phyloP scores from a whole-genome alignment of 2,797 vertebrate genomes.

The Paramormyrops hopkinsi region DNA sequence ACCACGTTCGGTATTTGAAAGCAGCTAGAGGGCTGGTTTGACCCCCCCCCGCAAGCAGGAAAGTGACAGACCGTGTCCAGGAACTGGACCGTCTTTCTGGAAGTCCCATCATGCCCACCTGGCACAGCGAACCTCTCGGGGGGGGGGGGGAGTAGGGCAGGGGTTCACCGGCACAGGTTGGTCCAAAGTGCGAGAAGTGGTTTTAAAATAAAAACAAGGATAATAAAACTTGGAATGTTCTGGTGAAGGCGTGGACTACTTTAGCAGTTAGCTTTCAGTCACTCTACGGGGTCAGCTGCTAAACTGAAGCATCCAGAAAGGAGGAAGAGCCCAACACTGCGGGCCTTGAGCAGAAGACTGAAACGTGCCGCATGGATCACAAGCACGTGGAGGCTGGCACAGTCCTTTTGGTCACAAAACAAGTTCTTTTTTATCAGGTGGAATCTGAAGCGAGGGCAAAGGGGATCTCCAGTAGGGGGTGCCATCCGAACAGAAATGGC shows the following conservation, averaged over 20 bases:
- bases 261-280: conserved; percentile 13
- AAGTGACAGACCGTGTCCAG: not conserved
- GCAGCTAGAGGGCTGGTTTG: not conserved
- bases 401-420: conserved; percentile 71
- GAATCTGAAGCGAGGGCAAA: conserved; percentile 37
- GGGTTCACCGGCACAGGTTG: conserved; percentile 42
- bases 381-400: conserved; percentile 61
- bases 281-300: not conserved
- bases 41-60: not conserved
- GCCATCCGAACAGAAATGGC: not conserved
- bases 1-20: not conserved
- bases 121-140: not conserved
- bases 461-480: not conserved
- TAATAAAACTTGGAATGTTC: conserved; percentile 35
- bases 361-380: conserved; percentile 36
- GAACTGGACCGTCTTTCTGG: conserved; percentile 9
- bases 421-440: conserved; percentile 49
- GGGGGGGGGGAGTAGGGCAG: conserved; percentile 3
- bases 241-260: conserved; percentile 58
- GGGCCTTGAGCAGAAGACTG: conserved; percentile 12
- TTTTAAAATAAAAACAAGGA: conserved; percentile 29
- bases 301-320: not conserved
- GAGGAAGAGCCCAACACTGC: conserved; percentile 20
- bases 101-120: conserved; percentile 25
- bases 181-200: conserved; percentile 53